Conservation (phyloP, 2,113 vertebrate genomes). For the Brachypodius melanocephalos region DNA sequence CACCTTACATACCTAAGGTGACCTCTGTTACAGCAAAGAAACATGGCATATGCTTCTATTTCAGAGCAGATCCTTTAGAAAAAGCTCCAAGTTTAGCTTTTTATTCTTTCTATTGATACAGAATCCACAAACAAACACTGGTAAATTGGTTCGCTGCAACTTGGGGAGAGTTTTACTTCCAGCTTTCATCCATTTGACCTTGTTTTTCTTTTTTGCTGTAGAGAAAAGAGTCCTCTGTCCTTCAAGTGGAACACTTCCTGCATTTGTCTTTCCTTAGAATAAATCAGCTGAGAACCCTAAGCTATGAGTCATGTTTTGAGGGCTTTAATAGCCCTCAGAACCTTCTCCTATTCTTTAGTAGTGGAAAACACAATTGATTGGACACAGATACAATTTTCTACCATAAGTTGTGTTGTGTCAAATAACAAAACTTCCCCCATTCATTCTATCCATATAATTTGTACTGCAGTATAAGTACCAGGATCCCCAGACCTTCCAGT, state of each 20-base stretch:
- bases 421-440: not conserved
- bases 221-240: not conserved
- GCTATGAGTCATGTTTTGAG: not conserved
- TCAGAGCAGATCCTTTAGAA: not conserved
- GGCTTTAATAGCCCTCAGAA: not conserved
- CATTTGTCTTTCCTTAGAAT: not conserved
- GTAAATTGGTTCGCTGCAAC: not conserved
- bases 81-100: not conserved
- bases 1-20: not conserved
- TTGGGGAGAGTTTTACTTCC: not conserved
- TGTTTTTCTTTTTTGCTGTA: not conserved
- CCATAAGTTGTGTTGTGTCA: not conserved
- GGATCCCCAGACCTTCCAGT: not conserved
- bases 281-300: not conserved
- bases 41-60: not conserved
- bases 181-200: not conserved
- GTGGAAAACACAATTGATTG: not conserved
- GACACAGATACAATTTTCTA: not conserved
- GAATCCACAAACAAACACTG: not conserved
- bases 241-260: not conserved
- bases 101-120: not conserved
- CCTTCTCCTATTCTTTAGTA: not conserved
- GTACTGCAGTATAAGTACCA: not conserved
- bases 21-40: not conserved
- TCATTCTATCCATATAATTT: not conserved